Conservation (phyloP, 1,140 invertebrate species). For the Drosophila novamexicana region DNA sequence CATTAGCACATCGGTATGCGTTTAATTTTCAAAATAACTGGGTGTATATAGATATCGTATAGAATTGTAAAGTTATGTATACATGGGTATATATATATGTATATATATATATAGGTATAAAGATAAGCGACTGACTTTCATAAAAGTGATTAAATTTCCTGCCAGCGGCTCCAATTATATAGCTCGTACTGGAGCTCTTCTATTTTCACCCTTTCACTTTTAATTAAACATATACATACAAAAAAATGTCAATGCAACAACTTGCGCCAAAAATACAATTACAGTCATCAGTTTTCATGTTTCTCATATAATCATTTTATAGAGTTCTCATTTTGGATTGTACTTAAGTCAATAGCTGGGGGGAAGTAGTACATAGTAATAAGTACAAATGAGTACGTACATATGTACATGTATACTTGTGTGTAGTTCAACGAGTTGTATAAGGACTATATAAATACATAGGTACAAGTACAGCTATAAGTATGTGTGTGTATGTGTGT, state of each 20-base stretch:
- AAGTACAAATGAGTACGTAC: slow-evolving; percentile 13
- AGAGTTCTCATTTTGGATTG: slow-evolving; percentile 30
- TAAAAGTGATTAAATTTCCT: slow-evolving; percentile 26
- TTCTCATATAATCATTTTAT: slow-evolving; percentile 35
- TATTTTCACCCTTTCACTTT: slow-evolving; percentile 33
- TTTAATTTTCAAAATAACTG: slow-evolving; percentile 59
- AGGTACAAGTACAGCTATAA: slow-evolving; percentile 46
- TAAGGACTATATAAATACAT: slow-evolving; percentile 40
- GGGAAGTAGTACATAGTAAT: slow-evolving; percentile 14
- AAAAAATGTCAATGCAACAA: slow-evolving; percentile 49
- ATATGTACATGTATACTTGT: slow-evolving; percentile 20
- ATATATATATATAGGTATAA: slow-evolving; percentile 38
- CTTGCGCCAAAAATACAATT: slow-evolving; percentile 63
- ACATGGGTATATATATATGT: slow-evolving; percentile 47
- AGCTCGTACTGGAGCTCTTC: slow-evolving; percentile 1
- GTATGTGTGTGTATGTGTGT: slow-evolving; percentile 27
- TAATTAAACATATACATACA: slow-evolving; percentile 42
- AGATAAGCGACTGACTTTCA: slow-evolving; percentile 43
- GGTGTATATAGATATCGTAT: slow-evolving; percentile 61
- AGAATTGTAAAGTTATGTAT: slow-evolving; percentile 57
- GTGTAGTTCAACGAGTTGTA: slow-evolving; percentile 19
- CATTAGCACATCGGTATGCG: slow-evolving; percentile 61
- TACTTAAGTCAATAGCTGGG: slow-evolving; percentile 46
- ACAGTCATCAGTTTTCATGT: slow-evolving; percentile 51
- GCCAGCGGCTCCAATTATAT: slow-evolving; percentile 14